Evolutionary conservation across 1,140 invertebrate genomes (phyloP).

Genomic region (Aphis craccivora): DNA sequence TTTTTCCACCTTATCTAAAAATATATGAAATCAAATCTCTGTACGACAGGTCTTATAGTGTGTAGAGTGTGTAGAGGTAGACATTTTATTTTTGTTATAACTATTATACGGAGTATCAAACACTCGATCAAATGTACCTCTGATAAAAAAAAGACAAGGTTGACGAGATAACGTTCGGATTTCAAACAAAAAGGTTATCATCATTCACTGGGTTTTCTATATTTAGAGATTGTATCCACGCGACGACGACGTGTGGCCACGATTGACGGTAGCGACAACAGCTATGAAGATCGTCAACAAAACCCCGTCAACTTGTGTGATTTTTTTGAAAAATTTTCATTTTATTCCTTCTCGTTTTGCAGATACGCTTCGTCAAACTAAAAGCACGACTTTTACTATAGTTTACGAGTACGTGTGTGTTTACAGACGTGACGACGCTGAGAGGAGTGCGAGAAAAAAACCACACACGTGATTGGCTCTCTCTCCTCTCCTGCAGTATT

Average conservation of each 20-base stretch:
- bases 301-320: not conserved
- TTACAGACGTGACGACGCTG: slow-evolving; percentile 9
- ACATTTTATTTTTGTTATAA: not conserved
- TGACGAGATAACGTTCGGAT: not conserved
- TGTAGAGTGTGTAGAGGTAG: not conserved
- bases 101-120: not conserved
- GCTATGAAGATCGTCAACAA: not conserved
- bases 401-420: slow-evolving; percentile 38
- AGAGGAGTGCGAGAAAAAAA: not conserved
- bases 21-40: not conserved
- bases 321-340: not conserved
- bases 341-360: slow-evolving; percentile 1
- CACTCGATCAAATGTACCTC: not conserved
- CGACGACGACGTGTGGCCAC: not conserved
- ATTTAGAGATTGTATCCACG: not conserved
- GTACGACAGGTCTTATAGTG: not conserved
- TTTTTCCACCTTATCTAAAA: not conserved
- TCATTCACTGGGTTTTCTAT: not conserved
- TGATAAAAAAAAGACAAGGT: not conserved
- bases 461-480: slow-evolving; percentile 23
- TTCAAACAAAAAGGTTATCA: slow-evolving; percentile 13
- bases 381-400: slow-evolving; percentile 44
- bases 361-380: slow-evolving; percentile 41
- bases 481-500: not conserved
- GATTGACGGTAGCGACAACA: not conserved